Base-by-base conservation (phyloP, 2,797 vertebrate genomes). In the Premnoplex brunnescens region DNA sequence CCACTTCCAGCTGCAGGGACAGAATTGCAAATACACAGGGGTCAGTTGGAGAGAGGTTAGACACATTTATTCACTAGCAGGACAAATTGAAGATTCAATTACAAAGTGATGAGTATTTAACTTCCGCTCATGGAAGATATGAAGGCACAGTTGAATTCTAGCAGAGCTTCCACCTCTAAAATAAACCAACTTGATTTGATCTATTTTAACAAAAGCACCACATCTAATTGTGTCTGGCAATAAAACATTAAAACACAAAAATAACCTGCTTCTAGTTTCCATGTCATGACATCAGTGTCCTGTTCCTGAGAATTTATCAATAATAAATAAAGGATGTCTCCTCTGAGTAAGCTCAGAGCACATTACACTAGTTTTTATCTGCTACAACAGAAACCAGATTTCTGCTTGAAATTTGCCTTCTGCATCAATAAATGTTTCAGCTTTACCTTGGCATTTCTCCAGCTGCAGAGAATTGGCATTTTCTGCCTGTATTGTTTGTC, bases 1-100 rank as follows among this genome's bases (percentile, higher is more conserved):
- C 98, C 95, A 99, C 98, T 97, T 99, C 98, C 93, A 99, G 98
- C 99, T 99, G 97, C n/a, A 96, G 95, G 71, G 93, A 54, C 76
- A 91, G 76, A 91, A 80, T 81, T 89, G 78, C 3, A 2, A 93
- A 44, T 86, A 91, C 13, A 5, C 12, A 75, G 51, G 83, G 83
- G 60, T 94, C 46, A 91, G 21, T 28, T 32, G 72, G 15, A 82
- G 4, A 48, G 26, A 78, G 39, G 68, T 66, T 44, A 74, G 69
- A 49, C 54, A 54, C 5, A 81, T 22, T 24, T 59, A 52, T 24
- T 74, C 19, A n/a, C n/a, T 26, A 76, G 79, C 41, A 44, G 67
- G 44, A 44, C 15, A 67, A 10, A 44, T 4, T 26, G 41, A 79
- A 91, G 41, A 36, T 24, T 14, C 9, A 62, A 58, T 60, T n/a